Conservation (phyloP, 1,140 invertebrate genomes). For the Drosophila pseudoobscura region DNA sequence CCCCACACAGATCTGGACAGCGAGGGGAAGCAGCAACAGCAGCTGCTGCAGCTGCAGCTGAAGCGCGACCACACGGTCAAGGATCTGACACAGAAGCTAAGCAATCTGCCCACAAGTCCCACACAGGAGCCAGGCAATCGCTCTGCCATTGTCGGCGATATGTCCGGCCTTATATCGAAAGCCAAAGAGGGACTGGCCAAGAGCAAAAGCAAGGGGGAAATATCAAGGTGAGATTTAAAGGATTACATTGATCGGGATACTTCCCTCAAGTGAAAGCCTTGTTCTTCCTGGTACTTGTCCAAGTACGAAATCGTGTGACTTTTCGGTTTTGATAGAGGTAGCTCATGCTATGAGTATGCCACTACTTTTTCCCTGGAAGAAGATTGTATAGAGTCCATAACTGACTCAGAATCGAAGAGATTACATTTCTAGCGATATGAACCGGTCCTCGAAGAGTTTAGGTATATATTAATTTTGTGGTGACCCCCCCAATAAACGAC, state of each 20-base stretch:
- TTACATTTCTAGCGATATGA: too few species aligned
- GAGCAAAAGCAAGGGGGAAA: conserved; percentile 89
- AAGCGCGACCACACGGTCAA: conserved; percentile 92
- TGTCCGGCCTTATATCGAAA: conserved; percentile 95
- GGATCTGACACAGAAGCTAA: conserved; percentile 93
- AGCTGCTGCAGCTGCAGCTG: conserved; percentile 76
- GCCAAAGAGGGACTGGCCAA: conserved; percentile 95
- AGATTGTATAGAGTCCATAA: too few species aligned
- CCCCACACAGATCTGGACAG: conserved; percentile 66
- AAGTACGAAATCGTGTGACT: too few species aligned
- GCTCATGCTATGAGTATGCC: too few species aligned
- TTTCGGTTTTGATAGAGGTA: too few species aligned
- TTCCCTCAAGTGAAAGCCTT: neutral
- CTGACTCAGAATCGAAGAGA: too few species aligned
- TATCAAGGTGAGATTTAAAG: conserved; percentile 70
- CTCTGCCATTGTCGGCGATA: conserved; percentile 87
- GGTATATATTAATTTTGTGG: too few species aligned
- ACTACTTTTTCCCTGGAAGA: too few species aligned
- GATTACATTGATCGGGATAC: neutral
- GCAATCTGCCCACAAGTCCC: conserved; percentile 86
- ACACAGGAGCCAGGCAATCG: conserved; percentile 84
- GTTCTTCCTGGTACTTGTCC: too few species aligned
- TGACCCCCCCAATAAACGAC: too few species aligned
- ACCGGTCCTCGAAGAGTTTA: too few species aligned
- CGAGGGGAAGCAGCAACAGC: conserved; percentile 71